A percentile compares a stretch with the other conserved stretches of the same genome.
These are phyloP conservation scores for Poeciliopsis retropinna DNA, from an alignment of 2,113 vertebrate genomes.

Conservation along the genomic window DNA sequence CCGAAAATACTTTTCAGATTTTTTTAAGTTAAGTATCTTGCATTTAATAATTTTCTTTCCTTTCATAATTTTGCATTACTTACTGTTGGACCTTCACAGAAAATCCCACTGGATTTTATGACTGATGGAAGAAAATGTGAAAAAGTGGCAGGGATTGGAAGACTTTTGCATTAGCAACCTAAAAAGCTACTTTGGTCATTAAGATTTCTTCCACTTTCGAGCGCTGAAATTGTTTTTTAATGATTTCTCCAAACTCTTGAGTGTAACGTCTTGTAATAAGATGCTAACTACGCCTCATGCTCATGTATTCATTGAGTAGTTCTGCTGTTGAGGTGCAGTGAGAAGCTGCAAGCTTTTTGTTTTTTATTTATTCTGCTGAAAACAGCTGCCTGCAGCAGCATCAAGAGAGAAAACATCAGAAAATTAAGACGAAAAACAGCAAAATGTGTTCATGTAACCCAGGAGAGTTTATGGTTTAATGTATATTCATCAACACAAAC, in stretches of 20 bases:
- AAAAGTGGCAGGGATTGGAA: too few species aligned
- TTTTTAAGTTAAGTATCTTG: too few species aligned
- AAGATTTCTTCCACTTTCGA: neutral
- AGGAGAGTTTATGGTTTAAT: neutral
- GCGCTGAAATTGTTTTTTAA: neutral
- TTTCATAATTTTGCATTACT: neutral
- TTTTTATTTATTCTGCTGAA: constrained; percentile 6
- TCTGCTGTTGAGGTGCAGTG: neutral
- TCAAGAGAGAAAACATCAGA: constrained; percentile 5
- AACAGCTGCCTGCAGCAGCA: constrained; percentile 5
- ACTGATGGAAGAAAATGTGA: too few species aligned
- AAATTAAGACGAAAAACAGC: constrained; percentile 14
- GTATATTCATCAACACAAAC: neutral
- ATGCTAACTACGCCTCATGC: constrained; percentile 2
- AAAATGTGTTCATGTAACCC: neutral
- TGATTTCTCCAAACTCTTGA: neutral
- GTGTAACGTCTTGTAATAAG: neutral
- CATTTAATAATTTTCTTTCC: neutral
- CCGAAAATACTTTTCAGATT: too few species aligned
- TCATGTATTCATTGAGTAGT: neutral
- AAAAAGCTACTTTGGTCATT: neutral
- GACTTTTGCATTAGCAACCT: neutral
- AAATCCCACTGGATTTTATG: neutral
- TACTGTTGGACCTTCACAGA: neutral
- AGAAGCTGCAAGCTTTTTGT: neutral